Conservation (phyloP, 2,113 vertebrate genomes). For the Cyanocitta stelleri region DNA sequence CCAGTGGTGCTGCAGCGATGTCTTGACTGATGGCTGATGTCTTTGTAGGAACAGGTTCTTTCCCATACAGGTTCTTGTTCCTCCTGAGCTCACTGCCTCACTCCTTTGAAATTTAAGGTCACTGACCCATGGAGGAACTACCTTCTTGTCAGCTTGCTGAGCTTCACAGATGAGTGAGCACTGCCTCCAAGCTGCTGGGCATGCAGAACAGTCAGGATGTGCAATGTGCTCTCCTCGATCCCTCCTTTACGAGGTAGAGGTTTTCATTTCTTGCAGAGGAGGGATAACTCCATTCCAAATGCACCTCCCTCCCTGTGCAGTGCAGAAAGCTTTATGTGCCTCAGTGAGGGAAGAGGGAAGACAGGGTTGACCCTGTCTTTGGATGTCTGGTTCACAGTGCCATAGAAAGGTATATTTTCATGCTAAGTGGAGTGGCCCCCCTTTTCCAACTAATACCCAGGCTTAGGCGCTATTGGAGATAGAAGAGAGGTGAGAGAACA, state of each 20-base stretch:
- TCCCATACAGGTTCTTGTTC: background rate
- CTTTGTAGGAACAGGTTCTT: background rate
- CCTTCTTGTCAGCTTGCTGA: background rate
- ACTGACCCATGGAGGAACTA: background rate
- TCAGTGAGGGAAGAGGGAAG: background rate
- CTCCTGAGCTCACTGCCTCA: background rate
- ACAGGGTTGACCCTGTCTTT: background rate
- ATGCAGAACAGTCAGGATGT: fast-evolving
- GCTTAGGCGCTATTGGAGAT: background rate
- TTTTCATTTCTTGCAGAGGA: background rate
- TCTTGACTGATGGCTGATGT: background rate
- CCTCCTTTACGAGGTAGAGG: background rate
- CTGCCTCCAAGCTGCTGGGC: background rate
- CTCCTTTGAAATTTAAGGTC: background rate
- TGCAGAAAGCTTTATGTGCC: background rate
- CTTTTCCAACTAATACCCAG: background rate
- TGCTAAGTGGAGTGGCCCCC: too few species aligned
- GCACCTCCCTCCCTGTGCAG: background rate
- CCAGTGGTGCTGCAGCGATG: background rate
- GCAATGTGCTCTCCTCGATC: background rate
- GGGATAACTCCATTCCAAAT: background rate
- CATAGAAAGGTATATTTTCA: background rate
- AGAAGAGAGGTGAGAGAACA: background rate
- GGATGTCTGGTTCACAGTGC: background rate
- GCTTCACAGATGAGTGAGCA: fast-evolving